Evolutionary conservation across 2,797 vertebrate species (phyloP).

Genomic region (Choloepus didactylus): DNA sequence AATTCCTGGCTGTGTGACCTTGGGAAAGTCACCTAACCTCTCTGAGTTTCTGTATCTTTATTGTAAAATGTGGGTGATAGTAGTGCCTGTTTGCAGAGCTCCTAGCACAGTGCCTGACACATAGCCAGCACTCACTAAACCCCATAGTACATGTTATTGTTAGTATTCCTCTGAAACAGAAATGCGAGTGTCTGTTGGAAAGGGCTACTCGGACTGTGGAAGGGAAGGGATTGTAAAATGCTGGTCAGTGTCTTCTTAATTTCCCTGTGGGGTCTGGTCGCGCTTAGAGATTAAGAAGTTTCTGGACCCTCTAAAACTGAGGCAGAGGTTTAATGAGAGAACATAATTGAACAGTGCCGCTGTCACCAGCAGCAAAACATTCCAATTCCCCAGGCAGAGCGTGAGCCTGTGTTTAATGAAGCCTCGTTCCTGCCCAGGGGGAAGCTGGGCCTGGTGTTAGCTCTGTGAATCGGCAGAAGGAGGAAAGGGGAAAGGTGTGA

Average conservation of each 20-base stretch:
- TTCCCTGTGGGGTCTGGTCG: neutral
- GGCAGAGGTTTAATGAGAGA: neutral
- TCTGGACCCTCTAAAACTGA: neutral
- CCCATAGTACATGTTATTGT: neutral
- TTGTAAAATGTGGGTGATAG: conserved; percentile 1
- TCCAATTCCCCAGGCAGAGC: neutral
- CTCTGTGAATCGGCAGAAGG: neutral
- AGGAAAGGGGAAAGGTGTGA: neutral
- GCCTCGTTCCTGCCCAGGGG: neutral
- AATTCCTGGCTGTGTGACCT: neutral
- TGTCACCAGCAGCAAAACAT: neutral
- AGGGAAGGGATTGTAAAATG: neutral
- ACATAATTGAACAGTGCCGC: neutral
- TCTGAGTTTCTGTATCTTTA: conserved; percentile 66
- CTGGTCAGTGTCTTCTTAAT: neutral
- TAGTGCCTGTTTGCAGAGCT: neutral
- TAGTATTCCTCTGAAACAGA: neutral
- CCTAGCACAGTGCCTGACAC: neutral
- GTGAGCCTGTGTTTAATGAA: neutral
- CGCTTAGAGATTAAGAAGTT: neutral
- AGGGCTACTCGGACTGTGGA: neutral
- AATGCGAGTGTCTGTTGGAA: neutral
- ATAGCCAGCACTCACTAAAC: neutral
- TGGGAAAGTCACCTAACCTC: conserved; percentile 54
- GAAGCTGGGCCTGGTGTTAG: fast-evolving